Percentiles rank a stretch among this genome's conserved stretches.
phyloP scores from a whole-genome alignment of 2,888 invertebrate genomes.

The Teinopalpus imperialis region DNA sequence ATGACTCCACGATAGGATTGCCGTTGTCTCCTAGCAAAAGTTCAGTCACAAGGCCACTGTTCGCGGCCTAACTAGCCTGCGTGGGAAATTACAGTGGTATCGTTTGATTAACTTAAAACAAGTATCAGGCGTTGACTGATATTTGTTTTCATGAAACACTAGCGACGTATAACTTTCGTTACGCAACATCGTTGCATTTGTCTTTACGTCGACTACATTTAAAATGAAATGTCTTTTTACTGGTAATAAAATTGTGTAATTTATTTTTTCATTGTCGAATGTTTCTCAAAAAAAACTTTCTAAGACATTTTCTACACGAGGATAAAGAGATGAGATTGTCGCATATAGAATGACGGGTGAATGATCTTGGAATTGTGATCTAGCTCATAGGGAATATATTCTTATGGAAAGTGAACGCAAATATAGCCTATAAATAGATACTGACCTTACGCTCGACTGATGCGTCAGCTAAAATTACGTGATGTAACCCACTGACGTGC shows the following conservation, averaged over 20 bases:
- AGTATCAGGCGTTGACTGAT: conserved; percentile 8
- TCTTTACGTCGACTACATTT: conserved; percentile 27
- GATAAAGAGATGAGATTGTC: no score
- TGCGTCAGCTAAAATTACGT: conserved; percentile 70
- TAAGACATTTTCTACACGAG: no score
- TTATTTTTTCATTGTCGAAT: no score
- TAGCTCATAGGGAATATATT: conserved; percentile 46
- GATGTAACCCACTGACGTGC: conserved; percentile 53
- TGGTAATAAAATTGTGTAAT: no score
- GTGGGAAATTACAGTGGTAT: conserved; percentile 34
- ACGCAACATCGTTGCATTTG: conserved; percentile 26
- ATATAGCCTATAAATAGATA: conserved; percentile 62
- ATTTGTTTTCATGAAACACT: conserved; percentile 19
- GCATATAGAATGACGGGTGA: conserved; percentile 44
- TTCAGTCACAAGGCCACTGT: conserved; percentile 60
- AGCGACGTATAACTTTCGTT: background rate
- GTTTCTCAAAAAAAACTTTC: no score
- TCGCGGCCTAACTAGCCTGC: conserved; percentile 37
- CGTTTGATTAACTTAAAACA: conserved; percentile 18
- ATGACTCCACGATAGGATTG: conserved; percentile 23
- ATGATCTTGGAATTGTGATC: conserved; percentile 50
- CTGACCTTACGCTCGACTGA: conserved; percentile 71
- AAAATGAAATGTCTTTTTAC: no score
- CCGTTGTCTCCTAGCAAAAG: conserved; percentile 43
- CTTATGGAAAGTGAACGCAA: conserved; percentile 68